phyloP scores from a whole-genome alignment of 2,113 vertebrate species.

The Pseudolaguvia tuberculata region DNA sequence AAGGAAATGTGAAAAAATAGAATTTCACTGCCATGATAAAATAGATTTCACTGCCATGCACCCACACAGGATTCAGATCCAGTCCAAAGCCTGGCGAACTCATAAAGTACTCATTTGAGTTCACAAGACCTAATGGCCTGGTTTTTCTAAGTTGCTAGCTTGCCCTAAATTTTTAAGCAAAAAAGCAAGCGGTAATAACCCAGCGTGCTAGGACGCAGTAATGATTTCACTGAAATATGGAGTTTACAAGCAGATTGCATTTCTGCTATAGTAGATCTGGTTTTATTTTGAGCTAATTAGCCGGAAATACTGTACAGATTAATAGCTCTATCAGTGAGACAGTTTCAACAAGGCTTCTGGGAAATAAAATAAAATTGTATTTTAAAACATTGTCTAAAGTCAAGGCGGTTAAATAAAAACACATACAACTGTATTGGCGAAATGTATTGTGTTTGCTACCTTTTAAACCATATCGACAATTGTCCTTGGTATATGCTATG shows the following conservation, averaged over 20 bases:
- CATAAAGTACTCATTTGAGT: not conserved
- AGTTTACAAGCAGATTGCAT: not conserved
- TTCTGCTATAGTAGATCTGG: not conserved
- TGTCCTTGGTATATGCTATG: not conserved
- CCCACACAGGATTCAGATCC: not conserved
- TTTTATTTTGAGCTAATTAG: not conserved
- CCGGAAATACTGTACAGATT: not conserved
- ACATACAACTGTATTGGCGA: not conserved
- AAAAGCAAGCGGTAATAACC: not conserved
- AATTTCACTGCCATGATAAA: no score
- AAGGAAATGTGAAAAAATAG: not conserved
- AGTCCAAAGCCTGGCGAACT: not conserved
- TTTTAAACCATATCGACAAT: not conserved
- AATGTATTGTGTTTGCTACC: not conserved
- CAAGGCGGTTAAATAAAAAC: not conserved
- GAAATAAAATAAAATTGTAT: not conserved
- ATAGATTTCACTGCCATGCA: not conserved
- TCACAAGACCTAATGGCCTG: not conserved
- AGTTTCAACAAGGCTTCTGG: not conserved
- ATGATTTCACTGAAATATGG: not conserved
- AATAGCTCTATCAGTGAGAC: not conserved
- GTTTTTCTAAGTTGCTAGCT: slow-evolving; percentile 3
- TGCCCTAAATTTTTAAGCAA: slow-evolving; percentile 4
- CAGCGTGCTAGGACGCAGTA: not conserved
- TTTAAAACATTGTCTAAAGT: not conserved